Evolutionary conservation across 2,888 invertebrate genomes (phyloP), one percentile per base, ranked within the genome.

Genomic region (Drosophila mercatorum): DNA sequence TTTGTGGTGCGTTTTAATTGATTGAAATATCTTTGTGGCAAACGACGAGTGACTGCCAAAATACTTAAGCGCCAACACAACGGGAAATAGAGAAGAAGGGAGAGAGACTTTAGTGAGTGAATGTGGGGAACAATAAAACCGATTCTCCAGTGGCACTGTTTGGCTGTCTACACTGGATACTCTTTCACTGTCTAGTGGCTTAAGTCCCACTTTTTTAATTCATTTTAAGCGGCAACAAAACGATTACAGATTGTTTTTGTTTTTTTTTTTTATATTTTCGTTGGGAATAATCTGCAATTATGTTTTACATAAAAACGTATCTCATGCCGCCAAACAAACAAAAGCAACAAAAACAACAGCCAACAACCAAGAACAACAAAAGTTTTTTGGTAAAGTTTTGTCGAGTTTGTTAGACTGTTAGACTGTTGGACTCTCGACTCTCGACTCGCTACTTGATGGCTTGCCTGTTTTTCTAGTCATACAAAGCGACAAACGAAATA

Each of bases 301-400:
- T 87, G 85, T 82, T 86, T 78, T 81, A 84, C 89, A 89, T 89
- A 88, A 75, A 85, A 86, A 78, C 87, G 83, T 83, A 83, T 83
- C 87, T 76, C 82, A 78, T 72, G 67, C 78, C 61, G 69, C 56
- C 72, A 69, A 64, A 66, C 66, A 79, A 46, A 49, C 34, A 17
- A 34, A 51, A 47, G 26, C 64, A 65, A 51, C 73, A 65, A 36
- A 47, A 61, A n/a, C 43, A 60, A 26, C 47, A 71, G 17, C 44
- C 44, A 22, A 22, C 3, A 40, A 68, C 52, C 41, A 57, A 31
- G 55, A 51, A 31, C 14, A 61, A 55, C 66, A 64, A 74, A 79
- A 69, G 56, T 79, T 78, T 64, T 65, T 38, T 3, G 34, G 41
- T 5, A 73, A 77, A 69, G 60, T 73, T 62, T 66, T 60, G 73